These are phyloP conservation scores for Calameuta filiformis DNA, from an alignment of 2,888 invertebrate genomes.

Conservation along the genomic window DNA sequence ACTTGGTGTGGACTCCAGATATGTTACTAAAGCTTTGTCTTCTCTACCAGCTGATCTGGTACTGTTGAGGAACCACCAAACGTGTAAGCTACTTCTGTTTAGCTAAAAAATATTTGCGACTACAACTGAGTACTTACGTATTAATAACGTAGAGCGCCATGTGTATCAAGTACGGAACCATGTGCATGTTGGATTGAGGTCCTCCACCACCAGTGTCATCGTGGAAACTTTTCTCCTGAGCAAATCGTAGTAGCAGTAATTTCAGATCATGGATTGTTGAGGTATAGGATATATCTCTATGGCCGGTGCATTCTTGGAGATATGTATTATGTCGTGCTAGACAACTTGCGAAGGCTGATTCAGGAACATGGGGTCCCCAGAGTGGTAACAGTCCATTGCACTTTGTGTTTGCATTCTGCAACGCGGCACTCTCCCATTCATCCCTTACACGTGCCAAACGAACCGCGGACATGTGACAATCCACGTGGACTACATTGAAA, in stretches of 20 bases:
- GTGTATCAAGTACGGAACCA: conserved; percentile 93
- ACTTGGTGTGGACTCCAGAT: conserved; percentile 74
- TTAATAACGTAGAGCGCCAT: conserved; percentile 95
- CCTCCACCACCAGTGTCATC: conserved; percentile 98
- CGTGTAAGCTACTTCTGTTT: neutral
- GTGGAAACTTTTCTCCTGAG: conserved; percentile 95
- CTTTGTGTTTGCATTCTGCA: conserved; percentile 97
- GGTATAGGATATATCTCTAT: conserved; percentile 82
- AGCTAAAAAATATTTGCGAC: neutral
- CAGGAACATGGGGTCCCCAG: conserved; percentile 95
- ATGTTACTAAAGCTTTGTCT: conserved; percentile 79
- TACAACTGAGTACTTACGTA: conserved; percentile 71
- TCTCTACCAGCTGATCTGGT: conserved; percentile 82
- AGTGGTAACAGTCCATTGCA: conserved; percentile 97
- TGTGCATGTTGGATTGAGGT: conserved; percentile 96
- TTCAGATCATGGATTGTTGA: conserved; percentile 94
- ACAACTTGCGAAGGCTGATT: conserved; percentile 92
- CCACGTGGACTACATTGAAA: conserved; percentile 98
- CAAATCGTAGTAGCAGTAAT: conserved; percentile 86
- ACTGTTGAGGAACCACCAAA: conserved; percentile 58
- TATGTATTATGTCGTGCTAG: conserved; percentile 93
- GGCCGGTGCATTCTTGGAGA: conserved; percentile 78
- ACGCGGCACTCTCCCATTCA: conserved; percentile 97
- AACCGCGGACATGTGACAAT: conserved; percentile 98
- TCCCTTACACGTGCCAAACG: conserved; percentile 78